Evolutionary conservation across 1,140 invertebrate species (phyloP), one percentile per base, ranked within the genome.

Genomic region (Zaprionus kolodkinae): DNA sequence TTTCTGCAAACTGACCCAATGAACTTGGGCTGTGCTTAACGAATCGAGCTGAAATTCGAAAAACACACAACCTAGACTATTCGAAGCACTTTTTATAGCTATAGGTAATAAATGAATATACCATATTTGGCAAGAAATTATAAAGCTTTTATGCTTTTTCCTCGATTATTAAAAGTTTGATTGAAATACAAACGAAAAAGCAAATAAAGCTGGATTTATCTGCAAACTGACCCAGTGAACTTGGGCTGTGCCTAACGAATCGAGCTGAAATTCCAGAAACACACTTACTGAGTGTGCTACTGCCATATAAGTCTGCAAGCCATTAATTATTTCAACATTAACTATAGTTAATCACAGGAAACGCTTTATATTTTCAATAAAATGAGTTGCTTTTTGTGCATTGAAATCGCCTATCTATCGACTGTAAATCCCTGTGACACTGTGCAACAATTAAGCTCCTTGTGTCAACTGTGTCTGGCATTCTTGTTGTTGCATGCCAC

Each of bases 401-500:
- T 36, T 36, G n/a, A 17, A 57, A 17, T 15, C 17, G 30, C 15
- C 3, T 17, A 17, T 57, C 25, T 17, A 38, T 21, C 30, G n/a
- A 57, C 5, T 36, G 27, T 27, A 61, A 61, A 38, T 61, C 15
- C 21, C 57, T 50, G 25, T 11, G 35, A 38, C n/a, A 15, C 40
- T 45, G 40, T 15, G 40, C 40, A n/a, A 45, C 40, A 45, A 15
- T 45, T 45, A 45, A 45, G 7, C 40, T 45, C 40, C 15, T 45
- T 45, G 40, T 45, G 40, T 15, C 40, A 15, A 45, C n/a, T 45
- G 43, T 69, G 21, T 11, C 45, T 33, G 52, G 35, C 30, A 56
- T 54, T 70, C 57, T 40, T 30, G 48, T 55, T 60, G 60, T 43
- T 65, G 62, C 62, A 59, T 76, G 61, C 55, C 38, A 52, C 67